Base-by-base conservation (phyloP, 2,888 invertebrate species). In the Dioctria rufipes region DNA sequence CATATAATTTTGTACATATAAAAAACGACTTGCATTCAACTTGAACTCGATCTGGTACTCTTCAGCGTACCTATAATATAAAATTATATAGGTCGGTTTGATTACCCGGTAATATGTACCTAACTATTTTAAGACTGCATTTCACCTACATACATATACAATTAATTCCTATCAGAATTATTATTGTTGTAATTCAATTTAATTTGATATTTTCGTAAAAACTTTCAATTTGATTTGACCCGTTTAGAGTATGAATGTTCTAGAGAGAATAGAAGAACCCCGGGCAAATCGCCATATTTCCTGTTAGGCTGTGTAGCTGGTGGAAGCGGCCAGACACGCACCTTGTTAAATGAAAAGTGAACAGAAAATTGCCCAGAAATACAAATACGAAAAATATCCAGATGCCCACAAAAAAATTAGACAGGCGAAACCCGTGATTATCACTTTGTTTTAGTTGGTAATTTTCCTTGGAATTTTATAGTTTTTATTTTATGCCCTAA, bases 401-500 rank as follows among this genome's bases (percentile, higher is more conserved):
- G 43, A 78, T 54, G 66, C 69, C 69, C 51, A 13, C n/a, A 46
- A 78, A 77, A 78, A 78, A 78, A 78, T 78, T 65, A 66, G 71
- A 71, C 71, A 80, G 42, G 51, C 80, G 71, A 80, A 80, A 80
- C 80, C 80, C 73, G 80, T 80, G 77, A 80, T 80, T 80, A 80
- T 80, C 80, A 80, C 80, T 80, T 80, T 75, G 80, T 80, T 75
- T 80, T 80, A 71, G 58, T 51, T 54, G 63, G 73, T 80, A 80
- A 75, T 80, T 73, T 80, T 54, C 25, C 65, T 49, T 40, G 75
- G 54, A 65, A 54, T 80, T 80, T 75, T 75, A 25, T 25, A 13
- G 61, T 80, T 75, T 80, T 80, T 60, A 37, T 80, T 69, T 60
- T 80, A 5, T 61, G 49, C 69, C 80, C 67, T 43, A 71, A 71